Evolutionary conservation across 1,140 invertebrate species (phyloP), one percentile per base, ranked within the genome.

Genomic region (Drosophila pseudoobscura): DNA sequence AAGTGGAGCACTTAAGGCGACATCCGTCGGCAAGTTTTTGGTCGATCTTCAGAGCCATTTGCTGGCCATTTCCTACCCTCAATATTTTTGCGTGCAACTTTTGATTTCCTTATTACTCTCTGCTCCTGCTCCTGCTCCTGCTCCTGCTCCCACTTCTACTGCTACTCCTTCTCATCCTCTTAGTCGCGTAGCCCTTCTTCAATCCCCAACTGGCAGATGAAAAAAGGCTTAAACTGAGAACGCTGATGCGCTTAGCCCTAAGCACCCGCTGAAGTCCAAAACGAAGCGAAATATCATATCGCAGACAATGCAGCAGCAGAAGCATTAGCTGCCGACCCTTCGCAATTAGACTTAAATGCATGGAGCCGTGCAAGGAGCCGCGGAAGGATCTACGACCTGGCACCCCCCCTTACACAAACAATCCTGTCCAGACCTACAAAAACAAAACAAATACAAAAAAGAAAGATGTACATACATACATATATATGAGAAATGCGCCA

Each of bases 291-390:
- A 80, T 85, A 87, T 82, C 69, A 80, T 69, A 65, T 75, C 77
- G 64, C 75, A 68, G 75, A 76, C 72, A 80, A 63, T 80, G 76
- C 76, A 78, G 62, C 9, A 13, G 11, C 9, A 13, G 11, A 3
- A 1, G 9, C 35, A 1, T 3, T 11, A 2, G 29, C 8, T 7
- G 29, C 11, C 35, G 11, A 13, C 35, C 35, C 52, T 45, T 39
- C 52, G 74, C 83, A 87, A 87, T 85, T 87, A 85, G 74, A 87
- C 78, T 85, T 85, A 87, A 87, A 88, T 78, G 78, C 74, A 82
- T 56, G 66, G 52, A 75, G 74, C 80, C 72, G 64, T 63, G 70
- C 61, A 41, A 74, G 75, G 62, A 68, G 58, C 60, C 50, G 47
- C 55, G 46, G 17, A 53, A 29, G 52, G 49, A 63, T 45, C 64